These are phyloP conservation scores for Tautogolabrus adspersus DNA, from an alignment of 2,113 vertebrate genomes.

Conservation along the genomic window DNA sequence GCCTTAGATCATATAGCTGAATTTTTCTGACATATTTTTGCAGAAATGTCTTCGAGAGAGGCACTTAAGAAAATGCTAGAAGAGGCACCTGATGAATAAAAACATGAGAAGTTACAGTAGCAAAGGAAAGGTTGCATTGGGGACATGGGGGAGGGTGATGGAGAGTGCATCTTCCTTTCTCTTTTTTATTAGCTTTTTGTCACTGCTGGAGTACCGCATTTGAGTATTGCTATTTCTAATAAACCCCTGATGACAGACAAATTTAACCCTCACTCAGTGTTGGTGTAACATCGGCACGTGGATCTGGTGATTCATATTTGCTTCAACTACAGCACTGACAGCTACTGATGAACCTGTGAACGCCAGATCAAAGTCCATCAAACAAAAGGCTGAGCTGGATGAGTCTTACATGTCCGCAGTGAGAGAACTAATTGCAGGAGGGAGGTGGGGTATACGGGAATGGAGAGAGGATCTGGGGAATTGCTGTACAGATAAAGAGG, in stretches of 20 bases:
- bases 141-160: not conserved
- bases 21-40: not conserved
- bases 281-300: not conserved
- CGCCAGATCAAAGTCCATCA: conserved; percentile 20
- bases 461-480: not conserved
- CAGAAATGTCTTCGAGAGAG: not conserved
- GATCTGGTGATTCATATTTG: not conserved
- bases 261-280: not conserved
- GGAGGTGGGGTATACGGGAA: not conserved
- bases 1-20: too few species aligned
- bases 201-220: not conserved
- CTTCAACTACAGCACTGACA: not conserved
- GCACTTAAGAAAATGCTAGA: not conserved
- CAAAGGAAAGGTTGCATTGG: not conserved
- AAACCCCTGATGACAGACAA: conserved; percentile 9
- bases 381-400: not conserved
- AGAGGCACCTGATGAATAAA: not conserved
- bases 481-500: conserved; percentile 4
- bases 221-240: not conserved
- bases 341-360: conserved; percentile 21
- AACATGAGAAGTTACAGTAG: not conserved
- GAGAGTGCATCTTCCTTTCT: not conserved
- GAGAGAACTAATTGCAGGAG: not conserved
- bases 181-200: not conserved
- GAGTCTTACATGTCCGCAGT: not conserved